Base-by-base conservation (phyloP, 2,113 vertebrate genomes). In the Phyllopteryx taeniolatus region DNA sequence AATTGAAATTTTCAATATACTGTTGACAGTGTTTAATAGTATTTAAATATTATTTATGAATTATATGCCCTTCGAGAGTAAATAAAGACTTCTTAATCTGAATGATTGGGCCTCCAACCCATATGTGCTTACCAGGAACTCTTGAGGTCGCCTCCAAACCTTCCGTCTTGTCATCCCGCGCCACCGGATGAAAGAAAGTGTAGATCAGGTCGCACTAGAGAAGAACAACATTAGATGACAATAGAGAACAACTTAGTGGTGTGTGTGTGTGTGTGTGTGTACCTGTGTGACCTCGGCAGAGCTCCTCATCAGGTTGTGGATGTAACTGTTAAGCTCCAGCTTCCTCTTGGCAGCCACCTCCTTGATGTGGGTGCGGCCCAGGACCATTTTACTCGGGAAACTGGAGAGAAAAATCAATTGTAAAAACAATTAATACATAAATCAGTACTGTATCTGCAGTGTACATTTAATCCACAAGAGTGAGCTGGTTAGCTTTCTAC, bases 311-410 rank as follows among this genome's bases (percentile, higher is more conserved):
- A 99, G 90, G 89, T 89, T 98, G 84, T 99, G 96, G 69, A 98
- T 92, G 31, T 99, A 99, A 89, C 92, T 96, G 86, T 96, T 97
- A 69, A 99, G 92, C 83, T 99, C 98, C 84, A 98, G 83, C 89
- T 99, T 99, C 81, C 98, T 95, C 89, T 95, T 98, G 79, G 96
- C 93, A 57, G 98, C 98, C 82, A 99, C 98, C 33, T 99, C 98
- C 87, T 99, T 99, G 86, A 99, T 94, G 57, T 99, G 96, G 12
- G 96, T 98, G 83, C 98, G 94, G 77, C 98, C 98, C 49, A 99
- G 91, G 75, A 99, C 96, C 93, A 99, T 95, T 83, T 94, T 98
- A 83, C 93, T 99, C 19, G 96, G 94, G 84, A 99, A 99, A 74
- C 97, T 99, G 66, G 4, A 71, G 20, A 35, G 47, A 61, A 1